A percentile compares a stretch with the other conserved stretches of the same genome.
Evolutionary conservation across 23 tunicate genomes (phyloP).

Genomic region (Trididemnum clinides): DNA sequence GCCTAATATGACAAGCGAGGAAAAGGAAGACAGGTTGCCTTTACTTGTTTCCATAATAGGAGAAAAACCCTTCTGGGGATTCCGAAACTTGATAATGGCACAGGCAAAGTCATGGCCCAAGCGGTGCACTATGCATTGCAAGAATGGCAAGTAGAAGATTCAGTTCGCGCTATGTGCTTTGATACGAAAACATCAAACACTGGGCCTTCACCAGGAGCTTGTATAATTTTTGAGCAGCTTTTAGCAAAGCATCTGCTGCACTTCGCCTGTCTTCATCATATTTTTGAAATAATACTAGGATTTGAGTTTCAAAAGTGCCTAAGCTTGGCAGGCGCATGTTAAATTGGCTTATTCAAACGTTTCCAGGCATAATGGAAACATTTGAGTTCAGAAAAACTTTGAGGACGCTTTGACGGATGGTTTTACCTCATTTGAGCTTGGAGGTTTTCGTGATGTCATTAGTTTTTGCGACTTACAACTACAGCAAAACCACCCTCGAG

Average conservation of each 20-base stretch:
- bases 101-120: conserved; percentile 8
- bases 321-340: background rate
- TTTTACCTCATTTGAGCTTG: background rate
- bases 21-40: background rate
- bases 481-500: background rate
- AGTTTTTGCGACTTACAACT: background rate
- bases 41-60: background rate
- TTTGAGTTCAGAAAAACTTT: background rate
- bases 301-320: background rate
- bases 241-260: background rate
- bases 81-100: background rate
- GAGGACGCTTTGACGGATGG: background rate
- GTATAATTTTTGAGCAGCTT: background rate
- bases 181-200: background rate
- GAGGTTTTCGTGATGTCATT: background rate
- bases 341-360: conserved; percentile 10
- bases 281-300: background rate
- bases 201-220: background rate
- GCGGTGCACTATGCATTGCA: background rate
- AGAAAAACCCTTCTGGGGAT: background rate
- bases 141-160: conserved; percentile 1
- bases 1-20: background rate
- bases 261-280: conserved; percentile 8
- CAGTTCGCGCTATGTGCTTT: conserved; percentile 5
- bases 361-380: background rate